A percentile compares a stretch with the other conserved stretches of the same genome.
Evolutionary conservation across 2,113 vertebrate genomes (phyloP).

Genomic region (Etia nguti): DNA sequence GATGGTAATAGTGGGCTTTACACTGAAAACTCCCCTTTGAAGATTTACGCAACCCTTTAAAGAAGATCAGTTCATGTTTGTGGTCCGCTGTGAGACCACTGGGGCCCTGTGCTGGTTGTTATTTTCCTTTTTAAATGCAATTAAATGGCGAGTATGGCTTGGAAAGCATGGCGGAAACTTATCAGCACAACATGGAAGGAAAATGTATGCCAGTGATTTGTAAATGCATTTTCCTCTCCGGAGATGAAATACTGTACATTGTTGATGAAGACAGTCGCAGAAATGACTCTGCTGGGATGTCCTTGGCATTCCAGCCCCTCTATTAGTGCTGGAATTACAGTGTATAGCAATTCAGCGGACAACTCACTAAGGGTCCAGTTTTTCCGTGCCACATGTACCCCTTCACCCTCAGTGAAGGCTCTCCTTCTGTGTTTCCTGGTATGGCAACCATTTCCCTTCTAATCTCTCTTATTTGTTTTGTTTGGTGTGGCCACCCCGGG

Average conservation of each 20-base stretch:
- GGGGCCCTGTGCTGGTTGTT: slow-evolving; percentile 1
- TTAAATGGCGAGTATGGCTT: slow-evolving; percentile 38
- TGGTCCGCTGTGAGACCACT: slow-evolving; percentile 20
- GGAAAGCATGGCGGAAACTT: slow-evolving; percentile 50
- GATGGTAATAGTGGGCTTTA: slow-evolving; percentile 1
- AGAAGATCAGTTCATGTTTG: slow-evolving; percentile 16
- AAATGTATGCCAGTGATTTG: slow-evolving; percentile 22
- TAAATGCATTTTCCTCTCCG: background rate
- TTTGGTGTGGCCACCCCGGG: slow-evolving; percentile 2
- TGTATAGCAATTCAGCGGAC: background rate
- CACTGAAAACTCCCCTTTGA: background rate
- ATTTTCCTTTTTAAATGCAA: slow-evolving; percentile 41
- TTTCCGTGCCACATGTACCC: background rate
- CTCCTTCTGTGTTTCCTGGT: background rate
- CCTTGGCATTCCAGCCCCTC: slow-evolving; percentile 17
- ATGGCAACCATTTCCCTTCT: slow-evolving; percentile 23
- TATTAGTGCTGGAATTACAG: slow-evolving; percentile 13
- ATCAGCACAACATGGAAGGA: slow-evolving; percentile 33
- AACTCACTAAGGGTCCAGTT: background rate
- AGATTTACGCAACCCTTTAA: slow-evolving; percentile 30
- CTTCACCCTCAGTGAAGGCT: background rate
- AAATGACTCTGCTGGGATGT: slow-evolving; percentile 25
- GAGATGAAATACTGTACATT: slow-evolving; percentile 18
- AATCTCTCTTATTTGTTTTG: slow-evolving; percentile 28
- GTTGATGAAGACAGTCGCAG: slow-evolving; percentile 5